Percentiles rank a stretch among this genome's conserved stretches.
Conservation (phyloP, 2,113 vertebrate species). For the Pristiophorus japonicus region DNA sequence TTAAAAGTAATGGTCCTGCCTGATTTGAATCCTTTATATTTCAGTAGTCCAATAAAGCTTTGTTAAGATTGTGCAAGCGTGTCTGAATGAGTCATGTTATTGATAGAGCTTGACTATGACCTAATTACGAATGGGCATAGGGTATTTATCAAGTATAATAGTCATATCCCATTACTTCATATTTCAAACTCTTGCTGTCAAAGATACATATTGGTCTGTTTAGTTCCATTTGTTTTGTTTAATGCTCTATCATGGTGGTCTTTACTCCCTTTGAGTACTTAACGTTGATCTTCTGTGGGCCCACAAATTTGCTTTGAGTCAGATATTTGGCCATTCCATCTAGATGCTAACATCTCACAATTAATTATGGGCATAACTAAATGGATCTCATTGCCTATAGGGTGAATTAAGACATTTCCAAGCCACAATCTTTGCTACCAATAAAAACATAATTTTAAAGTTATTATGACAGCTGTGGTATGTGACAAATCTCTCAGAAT, state of each 20-base stretch:
- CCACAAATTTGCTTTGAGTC: not conserved
- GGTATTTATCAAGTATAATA: not conserved
- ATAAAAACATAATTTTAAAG: not conserved
- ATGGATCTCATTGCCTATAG: not conserved
- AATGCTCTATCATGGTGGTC: not conserved
- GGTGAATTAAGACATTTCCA: not conserved
- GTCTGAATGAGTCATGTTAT: not conserved
- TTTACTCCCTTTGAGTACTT: not conserved
- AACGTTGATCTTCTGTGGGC: not conserved
- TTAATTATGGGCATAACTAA: not conserved
- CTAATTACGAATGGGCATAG: not conserved
- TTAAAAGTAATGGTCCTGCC: not conserved
- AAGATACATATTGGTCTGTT: no score
- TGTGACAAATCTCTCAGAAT: not conserved
- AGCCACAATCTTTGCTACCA: not conserved
- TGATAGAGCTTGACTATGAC: conserved; percentile 3
- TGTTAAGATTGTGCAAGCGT: not conserved
- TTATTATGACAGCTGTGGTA: not conserved
- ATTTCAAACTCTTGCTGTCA: not conserved
- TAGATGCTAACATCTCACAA: not conserved
- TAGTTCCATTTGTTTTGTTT: not conserved
- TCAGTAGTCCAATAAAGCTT: not conserved
- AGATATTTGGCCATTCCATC: not conserved
- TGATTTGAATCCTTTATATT: not conserved
- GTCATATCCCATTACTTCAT: not conserved